Evolutionary conservation across 2,888 invertebrate species (phyloP).

Genomic region (Diabrotica balteata): DNA sequence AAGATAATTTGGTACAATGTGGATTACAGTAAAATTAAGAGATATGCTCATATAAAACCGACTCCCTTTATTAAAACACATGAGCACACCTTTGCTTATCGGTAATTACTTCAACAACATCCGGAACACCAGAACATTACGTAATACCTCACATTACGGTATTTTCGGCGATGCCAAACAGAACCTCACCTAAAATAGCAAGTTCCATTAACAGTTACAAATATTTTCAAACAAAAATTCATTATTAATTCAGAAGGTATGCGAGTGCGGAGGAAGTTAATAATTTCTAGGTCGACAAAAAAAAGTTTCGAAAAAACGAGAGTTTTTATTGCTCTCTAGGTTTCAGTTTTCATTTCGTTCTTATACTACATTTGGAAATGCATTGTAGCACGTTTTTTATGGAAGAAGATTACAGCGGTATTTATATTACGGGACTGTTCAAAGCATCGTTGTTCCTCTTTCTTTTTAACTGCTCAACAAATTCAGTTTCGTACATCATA

Average conservation of each 20-base stretch:
- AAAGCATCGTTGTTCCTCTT: too few species aligned
- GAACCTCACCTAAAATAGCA: constrained; percentile 15
- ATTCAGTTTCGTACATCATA: too few species aligned
- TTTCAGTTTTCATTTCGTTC: too few species aligned
- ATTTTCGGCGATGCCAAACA: constrained; percentile 8
- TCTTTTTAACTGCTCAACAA: too few species aligned
- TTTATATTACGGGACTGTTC: too few species aligned
- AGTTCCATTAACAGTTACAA: constrained; percentile 19
- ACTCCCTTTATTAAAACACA: too few species aligned
- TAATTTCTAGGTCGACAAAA: neutral
- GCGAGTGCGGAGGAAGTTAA: neutral
- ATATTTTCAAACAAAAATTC: constrained; percentile 14
- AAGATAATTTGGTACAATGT: too few species aligned
- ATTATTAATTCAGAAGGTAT: constrained; percentile 17
- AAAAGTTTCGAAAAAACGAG: constrained; percentile 11
- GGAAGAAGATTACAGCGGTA: too few species aligned
- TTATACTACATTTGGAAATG: too few species aligned
- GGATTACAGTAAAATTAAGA: too few species aligned
- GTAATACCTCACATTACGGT: constrained; percentile 15
- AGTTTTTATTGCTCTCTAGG: neutral
- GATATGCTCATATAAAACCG: too few species aligned
- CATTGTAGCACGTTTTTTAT: too few species aligned
- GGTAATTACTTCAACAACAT: constrained; percentile 13
- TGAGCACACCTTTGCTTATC: neutral
- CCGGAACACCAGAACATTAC: constrained; percentile 10